Conservation (phyloP, 2,888 invertebrate genomes). For the Amphipyra tragopoginis region DNA sequence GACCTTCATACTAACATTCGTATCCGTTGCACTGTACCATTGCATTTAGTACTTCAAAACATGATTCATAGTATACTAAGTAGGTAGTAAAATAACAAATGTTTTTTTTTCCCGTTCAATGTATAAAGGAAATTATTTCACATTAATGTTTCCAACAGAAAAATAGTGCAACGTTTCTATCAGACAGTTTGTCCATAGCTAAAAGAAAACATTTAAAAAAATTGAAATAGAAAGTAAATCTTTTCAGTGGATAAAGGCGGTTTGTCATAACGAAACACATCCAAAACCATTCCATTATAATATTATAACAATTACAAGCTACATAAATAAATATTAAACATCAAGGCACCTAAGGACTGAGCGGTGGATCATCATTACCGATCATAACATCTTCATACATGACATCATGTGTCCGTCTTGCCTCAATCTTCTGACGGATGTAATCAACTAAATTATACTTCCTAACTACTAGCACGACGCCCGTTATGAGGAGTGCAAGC, state of each 20-base stretch:
- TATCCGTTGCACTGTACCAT: not conserved
- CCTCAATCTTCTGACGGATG: constrained; percentile 78
- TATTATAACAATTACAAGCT: constrained; percentile 57
- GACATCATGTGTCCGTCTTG: constrained; percentile 80
- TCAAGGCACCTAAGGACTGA: constrained; percentile 77
- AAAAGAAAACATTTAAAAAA: no score
- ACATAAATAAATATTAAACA: constrained; percentile 57
- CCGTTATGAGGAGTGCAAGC: constrained; percentile 78
- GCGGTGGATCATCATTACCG: constrained; percentile 87
- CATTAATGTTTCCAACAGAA: not conserved
- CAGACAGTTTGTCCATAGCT: not conserved
- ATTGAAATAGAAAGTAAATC: no score
- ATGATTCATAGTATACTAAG: constrained; percentile 6
- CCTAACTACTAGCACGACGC: constrained; percentile 81
- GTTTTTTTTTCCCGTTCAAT: constrained; percentile 20
- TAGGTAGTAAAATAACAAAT: not conserved
- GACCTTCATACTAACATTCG: not conserved
- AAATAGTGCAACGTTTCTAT: constrained; percentile 4
- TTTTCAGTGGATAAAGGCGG: no score
- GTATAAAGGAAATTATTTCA: not conserved
- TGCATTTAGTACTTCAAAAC: constrained; percentile 1
- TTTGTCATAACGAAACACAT: constrained; percentile 44
- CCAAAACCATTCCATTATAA: constrained; percentile 38
- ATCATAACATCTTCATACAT: constrained; percentile 90
- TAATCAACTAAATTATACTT: constrained; percentile 85